Conservation (phyloP, 1,140 invertebrate genomes). For the Acyrthosiphon pisum region DNA sequence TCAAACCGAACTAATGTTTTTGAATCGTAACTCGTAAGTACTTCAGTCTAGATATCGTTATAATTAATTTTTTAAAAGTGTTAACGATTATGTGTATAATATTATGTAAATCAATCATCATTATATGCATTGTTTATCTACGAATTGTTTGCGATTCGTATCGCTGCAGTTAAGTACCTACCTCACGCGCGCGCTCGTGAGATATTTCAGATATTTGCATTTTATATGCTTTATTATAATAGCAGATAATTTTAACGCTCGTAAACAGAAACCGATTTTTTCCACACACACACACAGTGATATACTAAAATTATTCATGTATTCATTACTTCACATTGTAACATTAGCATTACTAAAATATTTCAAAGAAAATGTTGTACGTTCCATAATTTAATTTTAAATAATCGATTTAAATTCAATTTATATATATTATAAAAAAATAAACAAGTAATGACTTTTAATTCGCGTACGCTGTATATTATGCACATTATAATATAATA, state of each 20-base stretch:
- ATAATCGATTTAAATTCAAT: constrained; percentile 40
- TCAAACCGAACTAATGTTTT: neutral
- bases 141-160: neutral
- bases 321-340: constrained; percentile 35
- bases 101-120: neutral
- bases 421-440: neutral
- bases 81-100: neutral
- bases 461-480: neutral
- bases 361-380: constrained; percentile 27
- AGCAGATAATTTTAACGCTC: neutral
- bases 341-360: constrained; percentile 39
- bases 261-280: constrained; percentile 15
- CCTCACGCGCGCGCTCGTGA: neutral
- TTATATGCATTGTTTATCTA: neutral
- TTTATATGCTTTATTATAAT: neutral
- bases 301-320: constrained; percentile 41
- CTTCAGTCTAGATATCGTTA: neutral
- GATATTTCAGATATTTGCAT: constrained; percentile 34
- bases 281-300: neutral
- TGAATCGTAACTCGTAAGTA: neutral
- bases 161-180: neutral
- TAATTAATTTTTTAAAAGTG: neutral
- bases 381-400: constrained; percentile 9
- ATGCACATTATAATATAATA: neutral
- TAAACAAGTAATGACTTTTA: neutral